Evolutionary conservation across 2,113 vertebrate species (phyloP), one percentile per base, ranked within the genome.

Genomic region (Chascanopsetta lugubris): DNA sequence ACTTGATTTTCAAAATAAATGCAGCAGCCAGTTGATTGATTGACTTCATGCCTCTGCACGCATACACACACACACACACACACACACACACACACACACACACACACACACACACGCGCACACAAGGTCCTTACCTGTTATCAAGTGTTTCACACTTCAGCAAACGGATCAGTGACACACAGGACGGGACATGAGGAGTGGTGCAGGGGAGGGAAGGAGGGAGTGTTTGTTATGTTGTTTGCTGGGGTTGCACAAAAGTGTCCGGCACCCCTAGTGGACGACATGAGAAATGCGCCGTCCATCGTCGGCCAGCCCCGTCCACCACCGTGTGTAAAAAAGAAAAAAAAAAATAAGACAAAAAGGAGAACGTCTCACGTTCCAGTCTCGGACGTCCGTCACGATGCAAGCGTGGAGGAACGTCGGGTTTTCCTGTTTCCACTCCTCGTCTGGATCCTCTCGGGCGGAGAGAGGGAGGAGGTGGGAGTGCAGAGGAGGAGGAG

Each of bases 71-170:
- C n/a, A n/a, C 24, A 21, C 13, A 17, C 12, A 17, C 38, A 17
- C 38, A 40, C 38, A 8, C 22, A 48, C 22, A n/a, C 18, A 22
- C 65, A 13, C 45, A 10, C 42, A 57, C 26, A 15, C 24, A 17
- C 55, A 40, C 32, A 61, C 48, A 15, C 47, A 48, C 20, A 18
- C 12, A 26, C 13, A 32, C 51, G 34, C 22, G 42, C 55, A 60
- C 26, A 40, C 15, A 27, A 26, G 27, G 13, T 24, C 45, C 18
- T 26, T 48, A 67, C 45, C 38, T 32, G 46, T 45, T 48, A 17
- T 54, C 40, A 48, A 45, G 54, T 61, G 57, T 50, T 61, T 70
- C 24, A 38, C 67, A 30, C 58, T 24, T 84, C 26, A 77, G 62
- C 61, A 58, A 34, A 68, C 71, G 38, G 56, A 68, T 80, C 61